Evolutionary conservation across 2,797 vertebrate species (phyloP), one percentile per base, ranked within the genome.

Genomic region (Odontamblyopus rebecca): DNA sequence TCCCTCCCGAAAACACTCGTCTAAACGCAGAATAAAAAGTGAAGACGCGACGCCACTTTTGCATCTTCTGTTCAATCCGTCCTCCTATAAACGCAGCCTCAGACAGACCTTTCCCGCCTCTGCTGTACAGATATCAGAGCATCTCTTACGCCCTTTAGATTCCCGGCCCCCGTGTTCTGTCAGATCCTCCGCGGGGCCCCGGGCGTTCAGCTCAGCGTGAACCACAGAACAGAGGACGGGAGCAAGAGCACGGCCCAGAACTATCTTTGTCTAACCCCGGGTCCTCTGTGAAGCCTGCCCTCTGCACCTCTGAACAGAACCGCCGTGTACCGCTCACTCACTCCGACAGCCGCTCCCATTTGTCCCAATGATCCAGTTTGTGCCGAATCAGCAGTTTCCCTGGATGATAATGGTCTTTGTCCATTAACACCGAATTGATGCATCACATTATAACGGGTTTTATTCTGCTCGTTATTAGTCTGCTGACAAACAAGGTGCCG

Each of bases 181-280:
- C 73, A 60, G 79, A 81, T 73, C 50, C 72, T 71, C 30, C 0
- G 0, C 13, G 69, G 71, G 38, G 76, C 84, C 81, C 18, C 79
- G 78, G 81, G 82, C 85, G 2, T 2, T 89, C 85, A 86, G 83
- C 86, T 82, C 70, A n/a, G 29, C 68, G 53, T 89, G 83, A 86
- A 90, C 86, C 82, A 61, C 30, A n/a, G 29, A 32, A 61, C 6
- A 61, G 30, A 61, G 30, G 30, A 35, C 27, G 9, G 16, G 61
- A 62, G 32, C 61, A 32, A 35, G 61, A 62, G 32, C 61, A 35
- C 2, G 32, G 61, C 18, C 30, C 19, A 62, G n/a, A 62, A 35
- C 61, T 38, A 62, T 62, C 61, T 35, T n/a, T 62, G 61, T 62
- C 29, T 29, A 62, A 35, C 29, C 30, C 30, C 19, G 60, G 2